These are phyloP conservation scores for Sebastes miniatus DNA, from an alignment of 2,797 vertebrate genomes.

Conservation along the genomic window DNA sequence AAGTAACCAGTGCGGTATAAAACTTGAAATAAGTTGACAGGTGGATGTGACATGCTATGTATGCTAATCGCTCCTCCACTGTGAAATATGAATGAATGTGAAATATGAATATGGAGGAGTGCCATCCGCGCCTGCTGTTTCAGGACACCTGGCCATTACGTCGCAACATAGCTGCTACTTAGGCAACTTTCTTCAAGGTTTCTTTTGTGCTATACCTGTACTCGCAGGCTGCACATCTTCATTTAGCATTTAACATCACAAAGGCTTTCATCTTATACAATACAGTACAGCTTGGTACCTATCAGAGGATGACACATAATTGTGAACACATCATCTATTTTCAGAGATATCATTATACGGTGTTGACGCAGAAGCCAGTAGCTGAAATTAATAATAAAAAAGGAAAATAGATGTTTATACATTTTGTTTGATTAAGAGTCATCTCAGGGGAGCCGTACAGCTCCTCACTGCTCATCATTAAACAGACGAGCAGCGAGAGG, in stretches of 20 bases:
- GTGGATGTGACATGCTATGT: constrained; percentile 54
- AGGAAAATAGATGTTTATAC: constrained; percentile 30
- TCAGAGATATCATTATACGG: neutral
- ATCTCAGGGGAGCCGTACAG: constrained; percentile 29
- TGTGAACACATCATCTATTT: neutral
- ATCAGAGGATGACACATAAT: neutral
- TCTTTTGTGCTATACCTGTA: neutral
- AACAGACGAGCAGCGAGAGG: constrained; percentile 28
- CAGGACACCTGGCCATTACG: constrained; percentile 61
- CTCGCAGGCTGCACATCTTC: neutral
- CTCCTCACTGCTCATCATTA: constrained; percentile 42
- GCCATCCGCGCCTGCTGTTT: constrained; percentile 53
- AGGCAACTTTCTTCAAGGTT: constrained; percentile 37
- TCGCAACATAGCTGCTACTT: constrained; percentile 18
- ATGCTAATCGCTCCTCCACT: constrained; percentile 53
- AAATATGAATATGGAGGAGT: constrained; percentile 63
- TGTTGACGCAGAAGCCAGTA: neutral
- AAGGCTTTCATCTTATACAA: neutral
- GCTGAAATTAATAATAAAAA: constrained; percentile 1
- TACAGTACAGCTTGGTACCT: neutral
- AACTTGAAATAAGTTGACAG: constrained; percentile 56
- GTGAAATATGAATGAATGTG: constrained; percentile 57
- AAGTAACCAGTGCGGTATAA: constrained; percentile 21
- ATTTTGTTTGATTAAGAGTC: constrained; percentile 53
- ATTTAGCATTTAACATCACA: neutral